phyloP scores from a whole-genome alignment of 2,888 invertebrate species.

The Pandemis corylana region DNA sequence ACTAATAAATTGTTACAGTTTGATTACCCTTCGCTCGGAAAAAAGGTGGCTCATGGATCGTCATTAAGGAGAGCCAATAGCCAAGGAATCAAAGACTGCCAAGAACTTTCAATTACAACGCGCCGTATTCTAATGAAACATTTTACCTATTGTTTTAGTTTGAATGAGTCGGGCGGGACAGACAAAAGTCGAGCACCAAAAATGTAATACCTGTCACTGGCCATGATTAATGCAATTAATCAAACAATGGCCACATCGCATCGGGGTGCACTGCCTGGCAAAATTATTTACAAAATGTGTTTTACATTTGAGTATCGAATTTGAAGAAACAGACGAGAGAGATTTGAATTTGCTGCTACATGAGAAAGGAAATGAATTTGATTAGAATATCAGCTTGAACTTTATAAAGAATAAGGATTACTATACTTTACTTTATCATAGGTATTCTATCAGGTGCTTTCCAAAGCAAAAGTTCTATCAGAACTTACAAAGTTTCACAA shows the following conservation, averaged over 20 bases:
- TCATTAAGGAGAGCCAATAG: background rate
- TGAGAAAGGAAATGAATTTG: background rate
- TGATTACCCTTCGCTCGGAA: too few relatives aligned
- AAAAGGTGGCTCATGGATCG: background rate
- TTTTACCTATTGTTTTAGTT: slow-evolving; percentile 71
- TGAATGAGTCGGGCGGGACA: slow-evolving; percentile 63
- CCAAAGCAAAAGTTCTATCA: background rate
- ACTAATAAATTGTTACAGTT: too few relatives aligned
- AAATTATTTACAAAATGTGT: slow-evolving; percentile 46
- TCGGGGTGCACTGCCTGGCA: slow-evolving; percentile 64
- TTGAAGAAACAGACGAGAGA: background rate
- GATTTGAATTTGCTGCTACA: background rate
- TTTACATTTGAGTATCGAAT: background rate
- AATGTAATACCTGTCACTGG: slow-evolving; percentile 84
- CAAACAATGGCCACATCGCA: slow-evolving; percentile 75
- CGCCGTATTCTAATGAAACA: slow-evolving; percentile 59
- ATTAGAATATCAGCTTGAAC: background rate
- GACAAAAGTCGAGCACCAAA: slow-evolving; percentile 83
- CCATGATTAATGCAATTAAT: slow-evolving; percentile 84
- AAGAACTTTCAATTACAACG: slow-evolving; percentile 29
- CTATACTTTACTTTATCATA: background rate
- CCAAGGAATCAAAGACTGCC: slow-evolving; percentile 8
- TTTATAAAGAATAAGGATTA: too few relatives aligned
- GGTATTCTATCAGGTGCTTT: background rate
- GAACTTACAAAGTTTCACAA: background rate